Percentiles rank a stretch among this genome's conserved stretches.
phyloP scores from a whole-genome alignment of 2,888 invertebrate species.

The Tillus elongatus region DNA sequence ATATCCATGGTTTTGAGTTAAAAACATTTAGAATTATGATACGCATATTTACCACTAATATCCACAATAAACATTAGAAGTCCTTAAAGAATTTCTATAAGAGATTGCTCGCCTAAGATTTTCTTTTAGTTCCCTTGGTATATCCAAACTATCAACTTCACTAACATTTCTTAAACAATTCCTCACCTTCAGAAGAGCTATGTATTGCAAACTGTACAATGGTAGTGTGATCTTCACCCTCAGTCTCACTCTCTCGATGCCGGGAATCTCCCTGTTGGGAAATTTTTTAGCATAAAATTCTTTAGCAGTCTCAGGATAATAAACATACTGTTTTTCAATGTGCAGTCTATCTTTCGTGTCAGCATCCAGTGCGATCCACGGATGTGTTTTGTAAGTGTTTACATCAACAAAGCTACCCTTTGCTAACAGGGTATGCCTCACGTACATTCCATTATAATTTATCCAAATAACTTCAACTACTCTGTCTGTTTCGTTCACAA shows the following conservation, averaged over 20 bases:
- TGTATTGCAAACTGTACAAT: slow-evolving; percentile 44
- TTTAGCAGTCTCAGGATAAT: slow-evolving; percentile 42
- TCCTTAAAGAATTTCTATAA: slow-evolving; percentile 7
- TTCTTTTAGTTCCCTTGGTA: slow-evolving; percentile 7
- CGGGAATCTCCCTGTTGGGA: slow-evolving; percentile 20
- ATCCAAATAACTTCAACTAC: slow-evolving; percentile 63
- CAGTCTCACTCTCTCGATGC: slow-evolving; percentile 25
- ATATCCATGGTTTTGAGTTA: no score
- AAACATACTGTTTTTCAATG: slow-evolving; percentile 44
- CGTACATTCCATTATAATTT: slow-evolving; percentile 57
- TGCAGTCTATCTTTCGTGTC: slow-evolving; percentile 57
- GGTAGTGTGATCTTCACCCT: slow-evolving; percentile 48
- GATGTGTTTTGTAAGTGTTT: slow-evolving; percentile 71
- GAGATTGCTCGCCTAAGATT: slow-evolving; percentile 5
- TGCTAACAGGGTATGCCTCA: slow-evolving; percentile 52
- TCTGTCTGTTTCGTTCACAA: slow-evolving; percentile 51
- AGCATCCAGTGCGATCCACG: slow-evolving; percentile 73
- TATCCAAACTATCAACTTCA: slow-evolving; percentile 8
- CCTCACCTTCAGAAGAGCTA: slow-evolving; percentile 44
- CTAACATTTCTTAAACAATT: slow-evolving; percentile 5
- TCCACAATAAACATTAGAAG: no score
- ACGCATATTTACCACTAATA: no score
- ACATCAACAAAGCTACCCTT: slow-evolving; percentile 51
- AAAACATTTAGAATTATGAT: no score
- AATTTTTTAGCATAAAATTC: slow-evolving; percentile 23